Percentiles rank a stretch among this genome's conserved stretches.
Conservation (phyloP, 2,797 vertebrate species). For the Schizothorax lantsangensis region DNA sequence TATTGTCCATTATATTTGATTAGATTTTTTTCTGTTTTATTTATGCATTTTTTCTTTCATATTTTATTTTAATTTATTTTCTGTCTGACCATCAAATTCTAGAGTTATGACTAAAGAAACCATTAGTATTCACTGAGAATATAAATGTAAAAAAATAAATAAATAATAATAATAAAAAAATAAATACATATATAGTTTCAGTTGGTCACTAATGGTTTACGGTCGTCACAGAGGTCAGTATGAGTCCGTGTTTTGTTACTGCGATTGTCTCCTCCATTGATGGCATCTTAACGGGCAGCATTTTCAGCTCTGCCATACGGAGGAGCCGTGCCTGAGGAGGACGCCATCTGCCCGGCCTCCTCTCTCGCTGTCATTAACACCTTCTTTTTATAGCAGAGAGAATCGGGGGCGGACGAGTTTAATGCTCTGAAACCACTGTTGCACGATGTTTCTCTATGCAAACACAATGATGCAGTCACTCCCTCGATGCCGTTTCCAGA, state of each 20-base stretch:
- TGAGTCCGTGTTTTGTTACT: neutral
- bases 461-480: neutral
- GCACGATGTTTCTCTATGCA: constrained; percentile 22
- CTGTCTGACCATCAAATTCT: neutral
- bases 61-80: neutral
- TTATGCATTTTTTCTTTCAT: neutral
- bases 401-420: constrained; percentile 20
- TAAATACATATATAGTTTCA: neutral
- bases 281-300: constrained; percentile 66
- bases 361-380: constrained; percentile 60
- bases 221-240: neutral
- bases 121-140: neutral
- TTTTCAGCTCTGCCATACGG: constrained; percentile 70
- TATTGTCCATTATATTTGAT: neutral
- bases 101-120: neutral
- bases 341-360: constrained; percentile 69
- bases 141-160: neutral
- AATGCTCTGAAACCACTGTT: constrained; percentile 41
- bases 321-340: constrained; percentile 65
- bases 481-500: neutral
- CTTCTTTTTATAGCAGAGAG: constrained; percentile 62
- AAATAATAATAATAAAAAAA: no score
- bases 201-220: neutral
- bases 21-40: neutral
- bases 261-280: constrained; percentile 10